These are phyloP conservation scores for Bungarus multicinctus DNA, from an alignment of 2,113 vertebrate genomes.

Conservation along the genomic window DNA sequence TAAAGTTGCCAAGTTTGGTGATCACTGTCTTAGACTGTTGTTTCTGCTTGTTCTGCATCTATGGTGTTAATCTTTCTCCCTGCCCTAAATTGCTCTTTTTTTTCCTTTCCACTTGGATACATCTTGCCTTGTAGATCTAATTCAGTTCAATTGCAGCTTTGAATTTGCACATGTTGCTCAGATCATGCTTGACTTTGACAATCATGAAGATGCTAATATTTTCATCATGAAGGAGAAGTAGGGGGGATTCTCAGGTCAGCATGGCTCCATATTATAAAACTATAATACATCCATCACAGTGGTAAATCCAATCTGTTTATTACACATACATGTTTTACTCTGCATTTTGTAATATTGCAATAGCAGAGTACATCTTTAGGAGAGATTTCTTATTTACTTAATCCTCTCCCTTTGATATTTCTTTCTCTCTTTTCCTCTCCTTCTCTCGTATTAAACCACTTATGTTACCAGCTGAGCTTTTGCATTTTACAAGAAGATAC, in stretches of 20 bases:
- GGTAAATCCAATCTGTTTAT: neutral
- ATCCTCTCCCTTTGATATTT: slow-evolving; percentile 15
- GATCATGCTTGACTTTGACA: neutral
- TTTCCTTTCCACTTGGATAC: neutral
- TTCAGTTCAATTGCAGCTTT: neutral
- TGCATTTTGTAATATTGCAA: neutral
- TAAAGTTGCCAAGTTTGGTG: too few species aligned
- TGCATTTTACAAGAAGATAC: neutral
- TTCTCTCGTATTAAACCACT: slow-evolving; percentile 6
- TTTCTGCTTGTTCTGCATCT: neutral
- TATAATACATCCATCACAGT: neutral
- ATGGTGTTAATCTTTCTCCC: neutral
- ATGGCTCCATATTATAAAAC: neutral
- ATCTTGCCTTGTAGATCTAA: neutral
- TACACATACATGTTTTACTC: neutral
- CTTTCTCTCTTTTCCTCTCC: neutral
- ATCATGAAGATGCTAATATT: neutral
- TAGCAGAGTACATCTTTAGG: neutral
- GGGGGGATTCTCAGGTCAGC: neutral
- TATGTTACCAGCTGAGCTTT: neutral
- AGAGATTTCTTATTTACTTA: slow-evolving; percentile 25
- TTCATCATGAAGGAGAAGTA: neutral
- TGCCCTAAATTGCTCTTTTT: too few species aligned
- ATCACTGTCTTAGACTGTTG: too few species aligned
- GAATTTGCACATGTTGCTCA: neutral